Percentiles rank a stretch among this genome's conserved stretches.
Conservation (phyloP, 2,888 invertebrate species). For the Galeopsomyia nigrocyanea region DNA sequence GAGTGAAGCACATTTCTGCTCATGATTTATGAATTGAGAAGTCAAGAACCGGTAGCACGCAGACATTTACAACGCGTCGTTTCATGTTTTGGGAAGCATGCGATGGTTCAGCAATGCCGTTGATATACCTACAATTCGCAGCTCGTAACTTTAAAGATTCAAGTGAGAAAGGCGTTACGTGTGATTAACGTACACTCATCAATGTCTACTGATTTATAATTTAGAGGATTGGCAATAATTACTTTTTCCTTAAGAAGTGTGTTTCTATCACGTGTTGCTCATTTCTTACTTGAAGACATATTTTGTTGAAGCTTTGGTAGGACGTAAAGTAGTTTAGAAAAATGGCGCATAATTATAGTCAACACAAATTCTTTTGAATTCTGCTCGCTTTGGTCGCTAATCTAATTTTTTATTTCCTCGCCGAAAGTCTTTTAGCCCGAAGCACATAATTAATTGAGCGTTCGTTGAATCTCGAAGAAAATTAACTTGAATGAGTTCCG, state of each 20-base stretch:
- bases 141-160: slow-evolving; percentile 23
- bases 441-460: too few relatives aligned
- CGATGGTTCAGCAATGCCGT: slow-evolving; percentile 15
- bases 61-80: slow-evolving; percentile 35
- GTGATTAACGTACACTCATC: slow-evolving; percentile 18
- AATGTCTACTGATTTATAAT: not conserved
- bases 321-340: slow-evolving; percentile 30
- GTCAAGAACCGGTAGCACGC: not conserved
- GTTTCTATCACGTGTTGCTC: slow-evolving; percentile 39
- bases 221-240: not conserved
- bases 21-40: too few relatives aligned
- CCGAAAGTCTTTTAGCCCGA: too few relatives aligned
- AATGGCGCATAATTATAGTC: slow-evolving; percentile 37
- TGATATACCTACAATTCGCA: slow-evolving; percentile 13
- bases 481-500: not conserved
- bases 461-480: too few relatives aligned
- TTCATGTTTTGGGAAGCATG: slow-evolving; percentile 34
- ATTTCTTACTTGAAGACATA: slow-evolving; percentile 27
- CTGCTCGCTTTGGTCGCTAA: slow-evolving; percentile 8
- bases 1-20: too few relatives aligned
- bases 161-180: slow-evolving; percentile 35
- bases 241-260: not conserved
- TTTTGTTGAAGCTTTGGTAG: slow-evolving; percentile 38
- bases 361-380: slow-evolving; percentile 17
- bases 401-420: not conserved